Percentiles rank a stretch among this genome's conserved stretches.
These are phyloP conservation scores for Arion vulgaris DNA, from an alignment of 1,140 invertebrate genomes.

Conservation along the genomic window DNA sequence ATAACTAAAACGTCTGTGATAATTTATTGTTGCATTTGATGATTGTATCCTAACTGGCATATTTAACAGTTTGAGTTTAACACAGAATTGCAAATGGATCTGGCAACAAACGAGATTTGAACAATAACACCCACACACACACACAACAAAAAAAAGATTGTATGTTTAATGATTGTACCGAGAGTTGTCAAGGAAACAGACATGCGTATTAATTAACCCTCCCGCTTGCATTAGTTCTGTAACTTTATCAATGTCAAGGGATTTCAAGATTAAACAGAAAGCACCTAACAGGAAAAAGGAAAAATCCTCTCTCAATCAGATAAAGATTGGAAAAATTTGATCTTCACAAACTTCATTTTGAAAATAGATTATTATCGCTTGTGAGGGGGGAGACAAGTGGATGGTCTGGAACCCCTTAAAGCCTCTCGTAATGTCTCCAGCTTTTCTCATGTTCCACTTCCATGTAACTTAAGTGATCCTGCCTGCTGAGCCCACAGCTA, in stretches of 20 bases:
- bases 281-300: background rate
- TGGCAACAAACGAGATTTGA: no score
- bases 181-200: background rate
- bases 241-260: background rate
- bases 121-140: no score
- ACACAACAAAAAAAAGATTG: no score
- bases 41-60: no score
- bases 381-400: conserved; percentile 15
- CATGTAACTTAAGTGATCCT: conserved; percentile 13
- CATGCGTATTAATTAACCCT: background rate
- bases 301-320: background rate
- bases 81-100: no score
- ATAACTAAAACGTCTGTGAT: no score
- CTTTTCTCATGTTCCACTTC: conserved; percentile 11
- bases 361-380: conserved; percentile 13
- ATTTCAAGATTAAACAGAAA: conserved; percentile 15
- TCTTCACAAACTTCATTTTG: conserved; percentile 9
- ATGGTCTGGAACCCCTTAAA: conserved; percentile 1
- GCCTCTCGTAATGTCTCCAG: conserved; percentile 3
- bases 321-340: background rate
- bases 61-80: no score
- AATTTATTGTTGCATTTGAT: no score
- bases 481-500: conserved; percentile 2
- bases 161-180: background rate
- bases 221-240: background rate